Conservation (phyloP, 35 echinoderm and acorn worm species). For the Strongylocentrotus purpuratus region DNA sequence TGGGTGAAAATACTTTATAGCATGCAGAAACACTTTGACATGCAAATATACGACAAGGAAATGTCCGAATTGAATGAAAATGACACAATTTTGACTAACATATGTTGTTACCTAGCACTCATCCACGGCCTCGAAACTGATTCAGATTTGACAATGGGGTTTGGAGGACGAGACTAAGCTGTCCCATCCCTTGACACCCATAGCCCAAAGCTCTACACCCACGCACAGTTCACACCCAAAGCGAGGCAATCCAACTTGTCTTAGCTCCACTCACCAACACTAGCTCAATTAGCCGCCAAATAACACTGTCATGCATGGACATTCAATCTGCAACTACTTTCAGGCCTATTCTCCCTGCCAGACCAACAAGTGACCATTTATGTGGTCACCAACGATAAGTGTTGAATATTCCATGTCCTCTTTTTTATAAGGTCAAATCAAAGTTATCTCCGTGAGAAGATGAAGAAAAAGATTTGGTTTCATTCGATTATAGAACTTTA, state of each 20-base stretch:
- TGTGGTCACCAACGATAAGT: not conserved
- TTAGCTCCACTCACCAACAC: not conserved
- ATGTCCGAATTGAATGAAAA: not conserved
- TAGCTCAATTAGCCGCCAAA: conserved; percentile 1
- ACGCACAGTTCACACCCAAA: conserved; percentile 8
- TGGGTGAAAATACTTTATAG: not conserved
- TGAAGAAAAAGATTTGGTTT: no score
- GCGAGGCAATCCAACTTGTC: not conserved
- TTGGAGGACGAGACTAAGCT: not conserved
- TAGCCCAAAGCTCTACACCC: not conserved
- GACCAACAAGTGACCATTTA: not conserved
- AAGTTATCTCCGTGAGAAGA: no score
- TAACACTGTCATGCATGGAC: not conserved
- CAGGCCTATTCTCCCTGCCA: not conserved
- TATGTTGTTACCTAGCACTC: not conserved
- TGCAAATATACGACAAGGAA: not conserved
- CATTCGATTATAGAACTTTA: no score
- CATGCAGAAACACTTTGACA: not conserved
- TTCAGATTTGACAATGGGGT: not conserved
- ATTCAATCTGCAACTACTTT: not conserved
- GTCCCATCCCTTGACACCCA: not conserved
- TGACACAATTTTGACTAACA: not conserved
- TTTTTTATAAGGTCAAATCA: no score
- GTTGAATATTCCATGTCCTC: not conserved
- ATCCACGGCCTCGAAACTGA: not conserved